Evolutionary conservation across 2,888 invertebrate genomes (phyloP), one percentile per base, ranked within the genome.

Genomic region (Drosophila quinaria): DNA sequence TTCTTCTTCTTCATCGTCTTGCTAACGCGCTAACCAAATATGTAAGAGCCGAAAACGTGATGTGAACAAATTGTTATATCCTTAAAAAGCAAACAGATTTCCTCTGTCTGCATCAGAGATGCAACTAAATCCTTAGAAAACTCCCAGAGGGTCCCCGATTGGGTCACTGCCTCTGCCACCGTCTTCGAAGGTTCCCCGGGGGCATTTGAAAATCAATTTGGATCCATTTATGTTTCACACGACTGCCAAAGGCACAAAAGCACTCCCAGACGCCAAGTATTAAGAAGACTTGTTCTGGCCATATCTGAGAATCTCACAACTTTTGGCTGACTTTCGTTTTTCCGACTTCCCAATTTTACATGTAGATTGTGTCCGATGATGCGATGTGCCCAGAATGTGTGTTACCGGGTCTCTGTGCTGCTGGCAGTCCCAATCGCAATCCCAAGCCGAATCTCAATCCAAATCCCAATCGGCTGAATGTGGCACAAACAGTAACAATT

Each of bases 401-500:
- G 89, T 78, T 81, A 87, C 55, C 68, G 63, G 80, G 89, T 82
- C 83, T 77, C 61, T 70, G 63, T 78, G 81, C 41, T 70, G 60
- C 31, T 25, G 3, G 25, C 29, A 29, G 29, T 29, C 29, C 29
- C 73, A 51, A 63, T 29, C 29, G 8, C 73, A 51, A 66, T 66
- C 61, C 63, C 60, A 58, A 50, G 19, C 41, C 46, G 61, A 64
- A 64, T 73, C 68, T 66, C 44, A 61, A 46, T 61, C 63, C 67
- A 61, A 71, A 61, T 66, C 65, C 70, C 75, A 68, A 73, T 70
- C 56, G 73, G 33, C 62, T 58, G 69, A 69, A 76, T 76, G 79
- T 76, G 74, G 79, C 76, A 79, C 79, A 77, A 78, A 65, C 76
- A 68, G 65, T 70, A 87, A 81, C 84, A 85, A 85, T 89, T 85